Evolutionary conservation across 2,113 vertebrate genomes (phyloP), one percentile per base, ranked within the genome.

Genomic region (Corythaixoides concolor): DNA sequence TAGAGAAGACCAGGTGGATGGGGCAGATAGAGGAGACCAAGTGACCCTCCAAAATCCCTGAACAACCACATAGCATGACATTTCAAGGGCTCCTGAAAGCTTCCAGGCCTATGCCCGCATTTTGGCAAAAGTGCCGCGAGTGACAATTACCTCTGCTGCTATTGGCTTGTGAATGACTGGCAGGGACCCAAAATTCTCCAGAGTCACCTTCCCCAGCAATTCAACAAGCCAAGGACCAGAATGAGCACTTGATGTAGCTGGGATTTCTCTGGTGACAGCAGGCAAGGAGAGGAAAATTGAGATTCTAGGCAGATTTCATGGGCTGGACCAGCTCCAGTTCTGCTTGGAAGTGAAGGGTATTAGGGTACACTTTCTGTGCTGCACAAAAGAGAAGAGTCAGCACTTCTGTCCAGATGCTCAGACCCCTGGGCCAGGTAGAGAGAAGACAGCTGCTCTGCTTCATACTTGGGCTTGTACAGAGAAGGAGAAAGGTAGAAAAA

Each of bases 221-320:
- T 89, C 74, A 89, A 73, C 80, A 82, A 93, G 87, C 83, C 66
- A 94, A 95, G 73, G 77, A 85, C 87, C 92, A 95, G 92, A 94
- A 93, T 85, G 95, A 91, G 80, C 87, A 89, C 86, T 92, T 92
- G 89, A 97, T 95, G 90, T 95, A 92, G 94, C 63, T 79, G 96
- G 84, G 84, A 95, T 95, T 95, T 94, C 90, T 96, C 94, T 95
- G 32, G 84, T 95, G 89, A 96, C 92, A 95, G 96, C 73, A 97
- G 80, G 86, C 89, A 97, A 93, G 90, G 96, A 95, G 83, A 95
- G 35, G 56, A 81, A 96, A 96, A 94, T 62, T 93, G 83, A 97
- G 92, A 95, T 97, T 97, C 96, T 95, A 95, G 93, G 94, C 95
- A 97, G 90, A 95, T 96, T 94, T 95, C 94, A 85, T 68, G 62